Evolutionary conservation across 2,113 vertebrate species (phyloP).

Genomic region (Cromileptes altivelis): DNA sequence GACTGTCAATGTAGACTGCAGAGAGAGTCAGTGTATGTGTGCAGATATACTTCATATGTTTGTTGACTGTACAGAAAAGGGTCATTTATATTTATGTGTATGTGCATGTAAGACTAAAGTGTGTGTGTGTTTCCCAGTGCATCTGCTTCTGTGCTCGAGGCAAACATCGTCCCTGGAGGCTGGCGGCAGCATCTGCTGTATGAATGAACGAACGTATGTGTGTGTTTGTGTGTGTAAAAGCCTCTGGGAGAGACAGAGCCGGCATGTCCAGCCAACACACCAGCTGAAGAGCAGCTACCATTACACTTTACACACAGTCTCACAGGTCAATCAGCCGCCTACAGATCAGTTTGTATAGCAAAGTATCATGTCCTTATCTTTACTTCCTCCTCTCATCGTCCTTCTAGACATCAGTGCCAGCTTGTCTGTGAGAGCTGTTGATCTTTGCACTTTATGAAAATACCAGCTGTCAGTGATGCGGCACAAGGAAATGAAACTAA

Average conservation of each 20-base stretch:
- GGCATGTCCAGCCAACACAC: constrained; percentile 71
- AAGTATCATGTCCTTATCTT: constrained; percentile 1
- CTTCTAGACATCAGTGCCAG: background rate
- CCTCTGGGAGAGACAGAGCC: constrained; percentile 66
- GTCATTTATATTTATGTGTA: constrained; percentile 48
- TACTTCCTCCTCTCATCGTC: constrained; percentile 7
- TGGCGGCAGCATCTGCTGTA: constrained; percentile 71
- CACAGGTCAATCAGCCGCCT: constrained; percentile 62
- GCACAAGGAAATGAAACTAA: constrained; percentile 20
- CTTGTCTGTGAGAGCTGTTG: constrained; percentile 20
- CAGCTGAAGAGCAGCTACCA: constrained; percentile 65
- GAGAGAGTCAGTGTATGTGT: background rate
- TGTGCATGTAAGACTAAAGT: background rate
- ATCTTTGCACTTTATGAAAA: constrained; percentile 41
- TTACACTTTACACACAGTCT: constrained; percentile 46
- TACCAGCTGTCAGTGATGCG: constrained; percentile 22
- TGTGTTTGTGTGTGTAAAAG: constrained; percentile 43
- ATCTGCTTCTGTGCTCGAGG: constrained; percentile 65
- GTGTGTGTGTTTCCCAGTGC: constrained; percentile 49
- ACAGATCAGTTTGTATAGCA: constrained; percentile 23
- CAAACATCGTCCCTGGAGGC: constrained; percentile 63
- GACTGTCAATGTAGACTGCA: background rate
- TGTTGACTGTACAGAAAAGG: constrained; percentile 1
- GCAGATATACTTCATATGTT: background rate
- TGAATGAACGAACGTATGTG: constrained; percentile 66